These are phyloP conservation scores for Embidobia sp. DNA, from an alignment of 2,888 invertebrate species.

Conservation along the genomic window DNA sequence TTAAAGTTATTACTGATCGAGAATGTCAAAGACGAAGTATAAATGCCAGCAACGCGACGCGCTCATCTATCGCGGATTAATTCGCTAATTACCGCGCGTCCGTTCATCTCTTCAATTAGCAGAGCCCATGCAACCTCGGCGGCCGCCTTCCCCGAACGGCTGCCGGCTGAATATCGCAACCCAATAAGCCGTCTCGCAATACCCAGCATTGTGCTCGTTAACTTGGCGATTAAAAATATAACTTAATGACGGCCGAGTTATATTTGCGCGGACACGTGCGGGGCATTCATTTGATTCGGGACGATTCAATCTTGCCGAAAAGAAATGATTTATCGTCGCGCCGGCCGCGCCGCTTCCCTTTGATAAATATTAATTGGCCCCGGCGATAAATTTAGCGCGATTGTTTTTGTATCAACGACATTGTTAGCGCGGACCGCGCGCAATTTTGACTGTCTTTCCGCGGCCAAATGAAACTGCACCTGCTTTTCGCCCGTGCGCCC, in stretches of 20 bases:
- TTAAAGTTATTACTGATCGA: conserved; percentile 70
- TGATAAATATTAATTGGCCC: conserved; percentile 31
- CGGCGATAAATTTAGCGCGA: background rate
- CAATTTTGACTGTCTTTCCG: too few species aligned
- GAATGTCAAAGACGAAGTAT: conserved; percentile 65
- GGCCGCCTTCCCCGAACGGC: conserved; percentile 56
- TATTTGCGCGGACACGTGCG: conserved; percentile 45
- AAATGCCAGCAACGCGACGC: conserved; percentile 64
- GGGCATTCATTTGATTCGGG: conserved; percentile 35
- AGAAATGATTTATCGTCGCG: conserved; percentile 27
- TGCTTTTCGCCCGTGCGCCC: conserved; percentile 23
- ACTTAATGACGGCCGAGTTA: conserved; percentile 56
- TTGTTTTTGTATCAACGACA: background rate
- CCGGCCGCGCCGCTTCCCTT: conserved; percentile 6
- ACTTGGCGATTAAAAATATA: conserved; percentile 55
- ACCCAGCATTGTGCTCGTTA: conserved; percentile 57
- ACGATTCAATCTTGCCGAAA: conserved; percentile 50
- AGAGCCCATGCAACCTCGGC: conserved; percentile 61
- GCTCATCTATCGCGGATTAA: conserved; percentile 69
- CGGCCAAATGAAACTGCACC: conserved; percentile 25
- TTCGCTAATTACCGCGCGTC: conserved; percentile 67
- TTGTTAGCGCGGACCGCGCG: too few species aligned
- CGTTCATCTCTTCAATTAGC: conserved; percentile 66
- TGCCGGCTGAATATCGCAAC: conserved; percentile 49
- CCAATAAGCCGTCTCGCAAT: conserved; percentile 57